Conservation (phyloP, 2,113 vertebrate species). For the Heptranchias perlo region DNA sequence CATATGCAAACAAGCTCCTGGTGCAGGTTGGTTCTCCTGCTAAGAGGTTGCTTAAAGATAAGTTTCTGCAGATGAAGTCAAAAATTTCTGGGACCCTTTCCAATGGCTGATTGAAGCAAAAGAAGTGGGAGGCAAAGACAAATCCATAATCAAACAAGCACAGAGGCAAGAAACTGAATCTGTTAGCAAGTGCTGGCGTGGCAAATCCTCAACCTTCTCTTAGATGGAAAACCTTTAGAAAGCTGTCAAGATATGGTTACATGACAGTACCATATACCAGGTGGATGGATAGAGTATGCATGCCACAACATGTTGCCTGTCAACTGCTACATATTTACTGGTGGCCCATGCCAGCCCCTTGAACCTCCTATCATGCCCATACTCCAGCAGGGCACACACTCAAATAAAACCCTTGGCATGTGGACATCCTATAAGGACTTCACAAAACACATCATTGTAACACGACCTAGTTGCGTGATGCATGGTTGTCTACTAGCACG, state of each 20-base stretch:
- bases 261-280: neutral
- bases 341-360: too few species aligned
- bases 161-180: neutral
- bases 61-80: neutral
- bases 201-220: neutral
- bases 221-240: neutral
- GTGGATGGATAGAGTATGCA: neutral
- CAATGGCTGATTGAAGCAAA: neutral
- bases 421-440: neutral
- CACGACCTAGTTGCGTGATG: neutral
- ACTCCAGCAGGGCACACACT: neutral
- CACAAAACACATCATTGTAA: neutral
- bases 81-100: neutral
- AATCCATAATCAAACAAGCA: neutral
- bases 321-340: too few species aligned
- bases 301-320: neutral
- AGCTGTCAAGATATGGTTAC: neutral
- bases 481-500: neutral
- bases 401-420: neutral
- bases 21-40: neutral
- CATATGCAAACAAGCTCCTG: neutral
- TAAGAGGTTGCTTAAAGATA: neutral
- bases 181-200: neutral
- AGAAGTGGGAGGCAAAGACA: neutral
- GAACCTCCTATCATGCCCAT: neutral